Evolutionary conservation across 2,888 invertebrate species (phyloP), one percentile per base, ranked within the genome.

Genomic region (Amphipoea lucens): DNA sequence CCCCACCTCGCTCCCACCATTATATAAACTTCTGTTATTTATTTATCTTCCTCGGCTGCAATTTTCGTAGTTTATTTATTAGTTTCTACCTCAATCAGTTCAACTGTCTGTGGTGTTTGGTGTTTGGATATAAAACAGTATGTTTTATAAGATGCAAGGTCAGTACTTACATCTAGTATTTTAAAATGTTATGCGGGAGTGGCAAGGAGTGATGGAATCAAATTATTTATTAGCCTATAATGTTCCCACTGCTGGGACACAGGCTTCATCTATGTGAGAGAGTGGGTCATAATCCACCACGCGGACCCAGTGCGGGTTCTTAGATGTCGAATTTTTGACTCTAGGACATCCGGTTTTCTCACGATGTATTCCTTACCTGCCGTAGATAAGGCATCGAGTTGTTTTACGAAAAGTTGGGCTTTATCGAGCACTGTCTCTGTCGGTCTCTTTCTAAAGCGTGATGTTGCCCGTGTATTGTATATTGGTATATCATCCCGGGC

Each of bases 11-110:
- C 69, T 12, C 68, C 45, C 65, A 74, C 54, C 66, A 14, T 76
- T n/a, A 83, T 74, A 71, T 70, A 74, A 42, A 85, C 71, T 76
- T 62, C 40, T 42, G 45, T 42, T 62, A 69, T 76, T 79, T 85
- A 75, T 86, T 86, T 83, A 76, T 73, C 4, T 76, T 62, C 42
- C 69, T 23, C 67, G 57, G 65, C 68, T 75, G 63, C 78, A 85
- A 51, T 83, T 68, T 83, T 71, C 67, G 62, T 20, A 51, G 71
- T 79, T 75, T 83, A 79, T 84, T 84, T 84, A 83, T 83, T 77
- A 70, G 68, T 79, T 62, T 45, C 7, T 48, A 62, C 45, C 48
- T 67, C 74, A 85, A 78, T 70, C 73, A 63, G 75, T 67, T 36
- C 5, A 70, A 65, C 54, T 68, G 71, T 75, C 68, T 73, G 65